These are phyloP conservation scores for Mesitornis unicolor DNA, from an alignment of 2,113 vertebrate genomes.

Conservation along the genomic window DNA sequence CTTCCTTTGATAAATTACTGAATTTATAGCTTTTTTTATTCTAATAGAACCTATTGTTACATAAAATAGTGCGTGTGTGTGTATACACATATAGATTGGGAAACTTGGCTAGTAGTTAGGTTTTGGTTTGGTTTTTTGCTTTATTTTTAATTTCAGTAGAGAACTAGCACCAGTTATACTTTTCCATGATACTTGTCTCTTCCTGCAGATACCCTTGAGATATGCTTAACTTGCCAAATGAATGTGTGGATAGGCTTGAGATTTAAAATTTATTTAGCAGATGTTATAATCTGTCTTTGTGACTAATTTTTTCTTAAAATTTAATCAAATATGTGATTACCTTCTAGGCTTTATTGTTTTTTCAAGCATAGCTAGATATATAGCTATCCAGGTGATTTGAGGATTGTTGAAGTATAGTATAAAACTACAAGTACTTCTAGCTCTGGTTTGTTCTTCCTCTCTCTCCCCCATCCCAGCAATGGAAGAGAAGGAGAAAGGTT, in stretches of 20 bases:
- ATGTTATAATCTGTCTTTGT: background rate
- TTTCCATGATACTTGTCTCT: background rate
- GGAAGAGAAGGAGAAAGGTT: background rate
- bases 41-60: background rate
- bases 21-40: background rate
- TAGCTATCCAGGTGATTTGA: background rate
- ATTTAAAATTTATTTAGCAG: background rate
- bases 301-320: background rate
- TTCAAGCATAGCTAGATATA: background rate
- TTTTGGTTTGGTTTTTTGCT: background rate
- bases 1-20: background rate
- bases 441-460: fast-evolving
- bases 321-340: background rate
- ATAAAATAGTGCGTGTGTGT: too few species aligned
- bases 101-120: background rate
- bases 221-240: background rate
- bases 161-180: background rate
- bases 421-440: background rate
- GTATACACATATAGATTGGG: background rate
- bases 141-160: background rate
- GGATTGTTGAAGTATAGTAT: too few species aligned
- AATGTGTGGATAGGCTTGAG: background rate
- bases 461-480: background rate
- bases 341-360: background rate
- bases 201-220: background rate